Base-by-base conservation (phyloP, 2,888 invertebrate species). In the Eubasilissa splendida region DNA sequence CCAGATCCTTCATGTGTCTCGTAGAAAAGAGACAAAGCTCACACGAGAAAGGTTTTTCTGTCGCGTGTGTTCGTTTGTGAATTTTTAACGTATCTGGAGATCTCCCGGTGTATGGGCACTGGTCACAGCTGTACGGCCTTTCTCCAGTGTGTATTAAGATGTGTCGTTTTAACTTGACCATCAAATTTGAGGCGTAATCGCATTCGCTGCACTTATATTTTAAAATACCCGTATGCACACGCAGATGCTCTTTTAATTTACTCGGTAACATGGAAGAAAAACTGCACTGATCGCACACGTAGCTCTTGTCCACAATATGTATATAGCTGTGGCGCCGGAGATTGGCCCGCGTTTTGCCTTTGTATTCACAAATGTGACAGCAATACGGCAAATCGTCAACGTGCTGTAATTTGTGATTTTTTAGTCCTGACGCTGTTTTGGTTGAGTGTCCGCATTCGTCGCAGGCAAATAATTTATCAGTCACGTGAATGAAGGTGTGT, bases 171-270 rank as follows among this genome's bases (percentile, higher is more conserved):
- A 76, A 66, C 14, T 66, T 76, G 4, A 52, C 53, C 4, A 66
- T 11, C 33, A 54, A 42, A 12, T 76, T 50, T 1, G 76, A 65
- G 0, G 76, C 56, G 7, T 65, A 76, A 56, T 66, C 76, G 33
- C 76, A 76, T 66, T 76, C 76, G 22, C 52, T 76, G 52, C 77
- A 77, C 59, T 70, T 77, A 52, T 50, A 77, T 52, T 53, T 58
- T 2, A 31, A 12, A 22, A n/a, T 52, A 7, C 68, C 77, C 8
- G 33, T 59, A 31, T 77, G 77, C 3, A 58, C 31, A 33, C 56
- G 56, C 10, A 33, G 31, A 59, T 77, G 77, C 12, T 70, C 59
- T 12, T 22, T 70, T 12, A 68, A 70, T 22, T 56, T 59, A 31
- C 71, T 71, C 4, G 71, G 71, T 3, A 71, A n/a, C 71, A 71